phyloP scores from a whole-genome alignment of 2,113 vertebrate genomes.

The Protobothrops mucrosquamatus region DNA sequence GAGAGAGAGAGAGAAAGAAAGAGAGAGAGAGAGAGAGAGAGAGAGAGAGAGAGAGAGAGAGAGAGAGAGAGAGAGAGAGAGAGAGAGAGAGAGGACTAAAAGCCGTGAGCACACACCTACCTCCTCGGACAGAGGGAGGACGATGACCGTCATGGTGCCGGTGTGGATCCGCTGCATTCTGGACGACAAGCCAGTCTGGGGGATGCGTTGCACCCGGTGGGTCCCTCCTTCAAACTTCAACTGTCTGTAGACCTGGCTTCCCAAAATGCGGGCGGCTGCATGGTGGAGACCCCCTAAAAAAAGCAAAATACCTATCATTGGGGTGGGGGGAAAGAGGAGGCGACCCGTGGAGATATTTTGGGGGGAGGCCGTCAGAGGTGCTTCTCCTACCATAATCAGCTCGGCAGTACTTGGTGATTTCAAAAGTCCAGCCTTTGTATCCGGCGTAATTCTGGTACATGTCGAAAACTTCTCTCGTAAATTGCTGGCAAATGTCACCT shows the following conservation, averaged over 20 bases:
- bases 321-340: not conserved
- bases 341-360: not conserved
- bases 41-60: not conserved
- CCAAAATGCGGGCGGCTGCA: constrained; percentile 83
- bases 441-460: constrained; percentile 88
- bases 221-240: constrained; percentile 92
- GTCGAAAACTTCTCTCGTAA: constrained; percentile 90
- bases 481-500: constrained; percentile 98
- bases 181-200: constrained; percentile 87
- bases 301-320: rapidly evolving
- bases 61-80: not conserved
- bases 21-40: not conserved
- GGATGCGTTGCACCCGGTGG: constrained; percentile 92
- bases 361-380: not conserved
- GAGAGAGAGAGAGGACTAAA: not conserved
- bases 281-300: constrained; percentile 89
- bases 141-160: constrained; percentile 89
- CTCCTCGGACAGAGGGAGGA: constrained; percentile 86
- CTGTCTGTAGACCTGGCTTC: constrained; percentile 79
- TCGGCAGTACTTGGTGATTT: constrained; percentile 79
- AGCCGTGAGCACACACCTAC: constrained; percentile 55
- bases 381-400: constrained; percentile 82
- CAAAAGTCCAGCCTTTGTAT: constrained; percentile 87
- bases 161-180: constrained; percentile 97
- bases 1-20: not conserved